A percentile compares a stretch with the other conserved stretches of the same genome.
phyloP scores from a whole-genome alignment of 2,888 invertebrate species.

The Myathropa florea region DNA sequence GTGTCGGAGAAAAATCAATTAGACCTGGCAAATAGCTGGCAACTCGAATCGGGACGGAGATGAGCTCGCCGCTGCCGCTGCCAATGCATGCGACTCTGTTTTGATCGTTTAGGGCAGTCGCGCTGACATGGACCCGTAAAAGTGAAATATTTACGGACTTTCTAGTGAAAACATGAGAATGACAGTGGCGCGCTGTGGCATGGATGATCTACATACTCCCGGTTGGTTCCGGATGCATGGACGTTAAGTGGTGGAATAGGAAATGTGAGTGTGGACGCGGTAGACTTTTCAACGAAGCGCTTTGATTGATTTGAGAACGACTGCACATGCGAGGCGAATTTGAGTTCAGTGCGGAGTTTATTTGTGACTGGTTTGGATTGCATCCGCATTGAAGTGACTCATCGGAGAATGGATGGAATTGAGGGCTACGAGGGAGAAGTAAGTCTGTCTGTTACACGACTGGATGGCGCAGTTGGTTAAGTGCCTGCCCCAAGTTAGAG shows the following conservation, averaged over 20 bases:
- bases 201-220: neutral
- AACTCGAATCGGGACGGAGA: neutral
- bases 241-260: neutral
- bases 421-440: no score
- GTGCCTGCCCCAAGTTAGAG: no score
- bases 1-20: slow-evolving; percentile 3
- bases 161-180: neutral
- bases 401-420: no score
- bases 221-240: neutral
- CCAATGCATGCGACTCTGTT: neutral
- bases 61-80: neutral
- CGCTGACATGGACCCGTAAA: neutral
- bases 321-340: no score
- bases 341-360: no score
- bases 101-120: neutral
- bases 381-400: no score
- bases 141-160: neutral
- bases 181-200: neutral
- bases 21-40: neutral
- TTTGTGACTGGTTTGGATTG: no score
- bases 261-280: neutral
- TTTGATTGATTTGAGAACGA: neutral
- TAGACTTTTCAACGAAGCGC: neutral
- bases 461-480: no score
- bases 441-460: no score